A percentile compares a stretch with the other conserved stretches of the same genome.
Conservation (phyloP, 2,113 vertebrate genomes). For the Stomatorhinus ivindoensis region DNA sequence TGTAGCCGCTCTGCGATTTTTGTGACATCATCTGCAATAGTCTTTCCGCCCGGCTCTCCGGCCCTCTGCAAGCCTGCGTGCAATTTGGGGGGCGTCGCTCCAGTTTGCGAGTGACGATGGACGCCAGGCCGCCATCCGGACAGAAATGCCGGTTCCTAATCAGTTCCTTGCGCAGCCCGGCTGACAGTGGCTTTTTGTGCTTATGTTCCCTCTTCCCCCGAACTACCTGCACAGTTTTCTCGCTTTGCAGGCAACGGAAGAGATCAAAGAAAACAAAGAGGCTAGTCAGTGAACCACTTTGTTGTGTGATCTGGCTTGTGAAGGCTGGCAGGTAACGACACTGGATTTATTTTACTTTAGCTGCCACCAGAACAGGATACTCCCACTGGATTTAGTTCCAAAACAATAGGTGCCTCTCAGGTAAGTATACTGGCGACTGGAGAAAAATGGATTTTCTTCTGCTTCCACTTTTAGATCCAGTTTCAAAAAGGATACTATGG, state of each 20-base stretch:
- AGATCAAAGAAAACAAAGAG: not conserved
- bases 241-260: not conserved
- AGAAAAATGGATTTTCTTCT: not conserved
- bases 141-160: not conserved
- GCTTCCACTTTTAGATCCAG: not conserved
- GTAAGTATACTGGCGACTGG: not conserved
- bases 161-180: not conserved
- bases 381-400: not conserved
- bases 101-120: not conserved
- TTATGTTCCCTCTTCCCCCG: not conserved
- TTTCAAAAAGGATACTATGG: not conserved
- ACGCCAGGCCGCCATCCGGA: not conserved
- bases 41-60: not conserved
- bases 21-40: slow-evolving; percentile 7
- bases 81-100: not conserved
- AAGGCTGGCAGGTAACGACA: slow-evolving; percentile 1
- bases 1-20: slow-evolving; percentile 4
- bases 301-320: not conserved
- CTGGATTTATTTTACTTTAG: not conserved
- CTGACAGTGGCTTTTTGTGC: not conserved
- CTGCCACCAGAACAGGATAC: not conserved
- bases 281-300: not conserved
- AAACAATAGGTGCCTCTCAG: not conserved
- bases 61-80: not conserved
- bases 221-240: not conserved